These are phyloP conservation scores for Morphnarchus princeps DNA, from an alignment of 2,113 vertebrate species.

Conservation along the genomic window DNA sequence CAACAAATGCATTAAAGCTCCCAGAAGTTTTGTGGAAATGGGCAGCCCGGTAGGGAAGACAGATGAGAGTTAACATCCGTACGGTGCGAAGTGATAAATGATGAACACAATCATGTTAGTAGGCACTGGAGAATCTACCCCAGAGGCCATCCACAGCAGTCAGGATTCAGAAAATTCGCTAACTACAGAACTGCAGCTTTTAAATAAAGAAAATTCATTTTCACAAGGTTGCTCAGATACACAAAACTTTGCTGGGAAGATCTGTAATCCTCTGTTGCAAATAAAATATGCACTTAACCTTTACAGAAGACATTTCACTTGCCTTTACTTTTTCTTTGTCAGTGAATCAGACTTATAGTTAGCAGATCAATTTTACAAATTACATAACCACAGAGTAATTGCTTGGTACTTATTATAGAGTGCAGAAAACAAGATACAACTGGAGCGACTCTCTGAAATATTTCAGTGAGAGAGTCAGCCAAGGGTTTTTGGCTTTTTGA, in stretches of 20 bases:
- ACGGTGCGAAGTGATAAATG: neutral
- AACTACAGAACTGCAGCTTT: neutral
- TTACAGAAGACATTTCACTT: slow-evolving; percentile 34
- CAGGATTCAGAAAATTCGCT: neutral
- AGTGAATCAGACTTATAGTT: slow-evolving; percentile 38
- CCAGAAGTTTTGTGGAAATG: neutral
- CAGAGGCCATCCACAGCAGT: neutral
- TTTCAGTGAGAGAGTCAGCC: neutral
- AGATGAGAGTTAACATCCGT: neutral
- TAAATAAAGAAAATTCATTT: neutral
- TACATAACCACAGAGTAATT: slow-evolving; percentile 17
- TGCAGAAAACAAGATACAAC: slow-evolving; percentile 5
- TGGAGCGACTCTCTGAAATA: neutral
- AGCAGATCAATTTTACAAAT: slow-evolving; percentile 53
- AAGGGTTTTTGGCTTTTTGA: neutral
- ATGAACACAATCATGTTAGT: neutral
- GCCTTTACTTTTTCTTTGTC: slow-evolving; percentile 48
- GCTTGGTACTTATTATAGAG: neutral
- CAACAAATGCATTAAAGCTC: neutral
- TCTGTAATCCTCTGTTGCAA: slow-evolving; percentile 13
- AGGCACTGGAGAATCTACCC: neutral
- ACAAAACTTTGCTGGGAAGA: neutral
- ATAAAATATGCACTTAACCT: slow-evolving; percentile 61
- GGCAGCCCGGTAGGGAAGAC: neutral
- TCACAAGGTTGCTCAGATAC: neutral